Evolutionary conservation across 2,888 invertebrate genomes (phyloP).

Genomic region (Apotomis betuletana): DNA sequence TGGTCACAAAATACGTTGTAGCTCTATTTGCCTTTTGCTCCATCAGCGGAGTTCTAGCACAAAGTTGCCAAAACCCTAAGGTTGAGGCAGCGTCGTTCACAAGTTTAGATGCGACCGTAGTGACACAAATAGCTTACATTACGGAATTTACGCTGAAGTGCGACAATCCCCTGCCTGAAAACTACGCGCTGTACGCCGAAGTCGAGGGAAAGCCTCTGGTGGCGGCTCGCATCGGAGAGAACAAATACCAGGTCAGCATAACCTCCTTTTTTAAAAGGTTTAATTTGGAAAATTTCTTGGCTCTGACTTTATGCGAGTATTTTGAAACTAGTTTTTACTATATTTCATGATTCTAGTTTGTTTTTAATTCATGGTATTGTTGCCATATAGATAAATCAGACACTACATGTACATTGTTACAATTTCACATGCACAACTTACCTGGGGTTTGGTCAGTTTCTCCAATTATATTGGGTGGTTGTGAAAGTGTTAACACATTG

Average conservation of each 20-base stretch:
- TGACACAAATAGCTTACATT: constrained; percentile 95
- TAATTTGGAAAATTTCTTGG: background rate
- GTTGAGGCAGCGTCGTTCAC: constrained; percentile 92
- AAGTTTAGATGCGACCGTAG: constrained; percentile 95
- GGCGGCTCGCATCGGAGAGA: constrained; percentile 90
- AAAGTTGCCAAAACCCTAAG: constrained; percentile 84
- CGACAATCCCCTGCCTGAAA: constrained; percentile 84
- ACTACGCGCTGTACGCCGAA: constrained; percentile 93
- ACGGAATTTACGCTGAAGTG: constrained; percentile 95
- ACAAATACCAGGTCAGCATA: constrained; percentile 91
- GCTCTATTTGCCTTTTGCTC: constrained; percentile 61
- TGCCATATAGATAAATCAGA: no score
- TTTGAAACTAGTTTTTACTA: background rate
- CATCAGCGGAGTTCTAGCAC: constrained; percentile 57
- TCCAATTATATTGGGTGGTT: no score
- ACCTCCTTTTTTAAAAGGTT: constrained; percentile 9
- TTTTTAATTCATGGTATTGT: no score
- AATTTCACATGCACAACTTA: no score
- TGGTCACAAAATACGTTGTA: constrained; percentile 73
- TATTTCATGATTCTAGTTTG: background rate
- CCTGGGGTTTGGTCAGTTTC: no score
- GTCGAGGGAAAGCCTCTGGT: constrained; percentile 93
- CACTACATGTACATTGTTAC: no score
- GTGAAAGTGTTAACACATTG: no score
- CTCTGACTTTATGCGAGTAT: background rate